These are phyloP conservation scores for Loriculus beryllinus DNA, from an alignment of 2,797 vertebrate genomes.

Conservation along the genomic window DNA sequence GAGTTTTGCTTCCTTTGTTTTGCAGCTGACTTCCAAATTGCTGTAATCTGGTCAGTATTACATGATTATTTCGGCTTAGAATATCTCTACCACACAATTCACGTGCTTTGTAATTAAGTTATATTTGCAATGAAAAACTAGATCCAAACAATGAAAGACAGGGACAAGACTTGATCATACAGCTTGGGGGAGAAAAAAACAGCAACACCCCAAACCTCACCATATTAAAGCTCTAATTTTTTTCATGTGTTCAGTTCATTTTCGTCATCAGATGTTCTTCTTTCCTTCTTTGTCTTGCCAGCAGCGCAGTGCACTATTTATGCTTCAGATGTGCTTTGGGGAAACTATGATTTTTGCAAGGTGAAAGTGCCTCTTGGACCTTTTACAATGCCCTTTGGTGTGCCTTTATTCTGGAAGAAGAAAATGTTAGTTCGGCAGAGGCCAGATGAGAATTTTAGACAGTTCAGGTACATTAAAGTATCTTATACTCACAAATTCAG, in stretches of 20 bases:
- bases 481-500: slow-evolving; percentile 8
- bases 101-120: background rate
- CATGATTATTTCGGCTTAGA: background rate
- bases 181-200: background rate
- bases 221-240: background rate
- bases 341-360: background rate
- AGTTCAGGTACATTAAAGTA: background rate
- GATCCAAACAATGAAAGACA: background rate
- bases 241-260: background rate
- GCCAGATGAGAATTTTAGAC: background rate
- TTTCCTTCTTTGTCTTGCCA: background rate
- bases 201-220: background rate
- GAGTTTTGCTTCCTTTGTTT: slow-evolving; percentile 2
- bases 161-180: background rate
- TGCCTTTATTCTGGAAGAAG: background rate
- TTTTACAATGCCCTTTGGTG: background rate
- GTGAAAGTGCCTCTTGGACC: background rate
- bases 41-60: background rate
- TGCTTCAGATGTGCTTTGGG: background rate
- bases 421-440: background rate
- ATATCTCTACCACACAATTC: background rate
- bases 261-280: background rate
- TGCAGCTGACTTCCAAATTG: background rate
- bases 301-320: background rate
- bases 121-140: background rate